A percentile compares a stretch with the other conserved stretches of the same genome.
These are phyloP conservation scores for Drosophila antonietae DNA, from an alignment of 2,888 invertebrate genomes.

Conservation along the genomic window DNA sequence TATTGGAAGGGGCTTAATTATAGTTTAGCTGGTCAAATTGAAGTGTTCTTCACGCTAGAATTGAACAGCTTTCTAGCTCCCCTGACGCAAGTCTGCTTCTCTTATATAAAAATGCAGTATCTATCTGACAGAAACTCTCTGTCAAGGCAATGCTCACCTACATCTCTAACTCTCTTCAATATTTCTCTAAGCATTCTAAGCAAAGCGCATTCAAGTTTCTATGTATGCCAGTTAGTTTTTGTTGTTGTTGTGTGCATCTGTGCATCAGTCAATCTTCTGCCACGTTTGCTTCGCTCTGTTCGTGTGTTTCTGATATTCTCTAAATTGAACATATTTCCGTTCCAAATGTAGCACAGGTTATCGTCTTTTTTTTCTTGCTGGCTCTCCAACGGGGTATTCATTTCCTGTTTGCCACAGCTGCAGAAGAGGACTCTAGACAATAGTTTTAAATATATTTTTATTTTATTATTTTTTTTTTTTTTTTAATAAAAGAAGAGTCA, in stretches of 20 bases:
- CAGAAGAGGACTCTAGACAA: slow-evolving; percentile 1
- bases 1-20: too few species aligned
- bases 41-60: too few species aligned
- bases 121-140: too few species aligned
- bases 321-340: slow-evolving; percentile 74
- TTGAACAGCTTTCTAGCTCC: too few species aligned
- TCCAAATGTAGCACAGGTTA: slow-evolving; percentile 42
- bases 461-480: neutral
- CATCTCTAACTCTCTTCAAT: neutral
- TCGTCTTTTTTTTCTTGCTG: neutral
- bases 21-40: too few species aligned
- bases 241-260: slow-evolving; percentile 20
- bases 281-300: slow-evolving; percentile 10
- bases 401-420: slow-evolving; percentile 62
- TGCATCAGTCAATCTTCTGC: slow-evolving; percentile 50
- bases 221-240: neutral
- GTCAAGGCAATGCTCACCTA: neutral
- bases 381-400: slow-evolving; percentile 49
- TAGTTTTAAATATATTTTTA: neutral
- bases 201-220: slow-evolving; percentile 14
- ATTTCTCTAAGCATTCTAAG: too few species aligned
- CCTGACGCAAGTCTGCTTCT: too few species aligned
- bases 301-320: slow-evolving; percentile 54
- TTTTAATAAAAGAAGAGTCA: neutral
- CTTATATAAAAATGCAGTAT: too few species aligned